Percentiles rank a stretch among this genome's conserved stretches.
phyloP scores from a whole-genome alignment of 2,888 invertebrate genomes.

The Luperina nickerlii region DNA sequence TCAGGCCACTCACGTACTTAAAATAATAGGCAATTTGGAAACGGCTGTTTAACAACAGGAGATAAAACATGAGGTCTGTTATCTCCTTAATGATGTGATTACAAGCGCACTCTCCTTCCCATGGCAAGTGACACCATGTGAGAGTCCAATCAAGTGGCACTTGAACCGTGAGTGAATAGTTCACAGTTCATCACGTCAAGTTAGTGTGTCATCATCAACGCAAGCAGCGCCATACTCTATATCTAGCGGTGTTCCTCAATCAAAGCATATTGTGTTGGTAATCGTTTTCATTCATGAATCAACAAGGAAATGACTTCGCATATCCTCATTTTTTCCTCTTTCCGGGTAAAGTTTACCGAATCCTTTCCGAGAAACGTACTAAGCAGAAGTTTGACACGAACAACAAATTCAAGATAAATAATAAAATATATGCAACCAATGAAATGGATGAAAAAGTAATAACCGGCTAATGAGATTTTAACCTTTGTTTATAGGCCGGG shows the following conservation, averaged over 20 bases:
- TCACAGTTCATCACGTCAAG: constrained; percentile 21
- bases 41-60: neutral
- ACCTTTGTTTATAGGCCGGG: neutral
- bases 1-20: neutral
- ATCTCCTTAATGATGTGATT: constrained; percentile 7
- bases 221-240: neutral
- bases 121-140: neutral
- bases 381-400: neutral
- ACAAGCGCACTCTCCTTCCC: constrained; percentile 2
- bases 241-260: neutral
- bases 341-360: constrained; percentile 1
- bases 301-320: constrained; percentile 3
- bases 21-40: neutral
- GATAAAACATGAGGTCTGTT: constrained; percentile 2
- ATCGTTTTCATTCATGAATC: constrained; percentile 23
- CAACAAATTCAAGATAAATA: neutral
- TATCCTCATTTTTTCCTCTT: constrained; percentile 1
- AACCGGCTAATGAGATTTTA: no score
- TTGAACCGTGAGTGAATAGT: constrained; percentile 13
- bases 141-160: constrained; percentile 16
- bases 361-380: constrained; percentile 3
- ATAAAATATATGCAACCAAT: neutral
- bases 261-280: constrained; percentile 2
- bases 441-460: neutral
- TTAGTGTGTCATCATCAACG: neutral